Conservation (phyloP, 2,113 vertebrate species). For the Dipodomys ordii region DNA sequence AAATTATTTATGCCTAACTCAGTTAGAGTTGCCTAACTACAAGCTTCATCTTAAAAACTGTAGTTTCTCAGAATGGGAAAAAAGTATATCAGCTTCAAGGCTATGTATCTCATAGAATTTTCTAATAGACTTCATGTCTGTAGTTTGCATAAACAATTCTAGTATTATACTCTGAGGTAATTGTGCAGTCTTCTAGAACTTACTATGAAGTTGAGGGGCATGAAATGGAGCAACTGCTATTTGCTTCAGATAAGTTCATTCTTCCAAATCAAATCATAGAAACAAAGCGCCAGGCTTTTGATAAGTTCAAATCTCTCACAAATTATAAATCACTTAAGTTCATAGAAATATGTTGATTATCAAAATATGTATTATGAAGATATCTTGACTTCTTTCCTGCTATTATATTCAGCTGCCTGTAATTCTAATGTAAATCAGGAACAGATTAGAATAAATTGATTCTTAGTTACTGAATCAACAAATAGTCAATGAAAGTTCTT, state of each 20-base stretch:
- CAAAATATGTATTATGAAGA: constrained; percentile 2
- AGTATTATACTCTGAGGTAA: constrained; percentile 21
- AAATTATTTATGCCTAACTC: constrained; percentile 65
- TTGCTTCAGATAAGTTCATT: constrained; percentile 43
- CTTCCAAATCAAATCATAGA: constrained; percentile 21
- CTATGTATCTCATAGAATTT: background rate
- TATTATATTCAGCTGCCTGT: constrained; percentile 15
- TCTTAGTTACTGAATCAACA: background rate
- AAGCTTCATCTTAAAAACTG: constrained; percentile 39
- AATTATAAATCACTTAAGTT: background rate
- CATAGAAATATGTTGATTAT: background rate
- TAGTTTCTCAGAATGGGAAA: constrained; percentile 32
- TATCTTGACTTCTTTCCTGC: background rate
- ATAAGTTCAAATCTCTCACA: background rate
- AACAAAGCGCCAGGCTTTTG: background rate
- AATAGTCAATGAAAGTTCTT: background rate
- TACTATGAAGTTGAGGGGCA: constrained; percentile 11
- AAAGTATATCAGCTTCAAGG: constrained; percentile 37
- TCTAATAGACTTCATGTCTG: constrained; percentile 7
- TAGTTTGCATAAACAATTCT: background rate
- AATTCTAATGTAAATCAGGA: constrained; percentile 4
- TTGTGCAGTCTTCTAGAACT: background rate
- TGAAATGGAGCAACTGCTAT: background rate
- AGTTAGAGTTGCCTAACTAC: constrained; percentile 18
- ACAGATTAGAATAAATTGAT: background rate